These are phyloP conservation scores for Nasua narica DNA, from an alignment of 2,797 vertebrate species.

Conservation along the genomic window DNA sequence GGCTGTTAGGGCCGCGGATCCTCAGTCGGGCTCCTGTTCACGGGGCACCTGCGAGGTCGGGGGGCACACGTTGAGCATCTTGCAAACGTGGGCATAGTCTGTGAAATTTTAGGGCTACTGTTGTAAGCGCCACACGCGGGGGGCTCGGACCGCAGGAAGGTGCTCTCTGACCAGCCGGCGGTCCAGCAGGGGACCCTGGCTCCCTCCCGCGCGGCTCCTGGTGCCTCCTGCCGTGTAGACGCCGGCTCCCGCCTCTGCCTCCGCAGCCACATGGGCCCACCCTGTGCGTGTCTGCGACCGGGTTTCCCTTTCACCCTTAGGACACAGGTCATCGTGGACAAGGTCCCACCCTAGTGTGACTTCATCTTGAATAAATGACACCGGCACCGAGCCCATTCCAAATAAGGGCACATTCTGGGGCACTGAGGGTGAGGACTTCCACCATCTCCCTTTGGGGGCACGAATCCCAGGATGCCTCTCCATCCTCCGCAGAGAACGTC, in stretches of 20 bases:
- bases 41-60: rapidly evolving
- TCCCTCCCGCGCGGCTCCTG: rapidly evolving
- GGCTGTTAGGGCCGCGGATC: rapidly evolving
- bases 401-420: background rate
- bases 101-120: background rate
- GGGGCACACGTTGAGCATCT: background rate
- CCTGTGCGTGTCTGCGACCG: background rate
- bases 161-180: background rate
- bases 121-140: background rate
- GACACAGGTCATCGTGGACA: background rate
- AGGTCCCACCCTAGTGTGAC: background rate
- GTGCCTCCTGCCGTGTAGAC: rapidly evolving
- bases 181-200: background rate
- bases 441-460: too few relatives aligned
- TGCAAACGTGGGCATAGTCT: background rate
- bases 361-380: background rate
- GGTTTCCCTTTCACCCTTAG: background rate
- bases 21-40: rapidly evolving
- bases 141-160: rapidly evolving
- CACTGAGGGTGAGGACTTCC: background rate
- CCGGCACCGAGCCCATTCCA: background rate
- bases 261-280: rapidly evolving
- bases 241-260: rapidly evolving
- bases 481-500: background rate
- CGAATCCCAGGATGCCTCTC: rapidly evolving